These are phyloP conservation scores for Notocelia uddmanniana DNA, from an alignment of 2,888 invertebrate species.

Conservation along the genomic window DNA sequence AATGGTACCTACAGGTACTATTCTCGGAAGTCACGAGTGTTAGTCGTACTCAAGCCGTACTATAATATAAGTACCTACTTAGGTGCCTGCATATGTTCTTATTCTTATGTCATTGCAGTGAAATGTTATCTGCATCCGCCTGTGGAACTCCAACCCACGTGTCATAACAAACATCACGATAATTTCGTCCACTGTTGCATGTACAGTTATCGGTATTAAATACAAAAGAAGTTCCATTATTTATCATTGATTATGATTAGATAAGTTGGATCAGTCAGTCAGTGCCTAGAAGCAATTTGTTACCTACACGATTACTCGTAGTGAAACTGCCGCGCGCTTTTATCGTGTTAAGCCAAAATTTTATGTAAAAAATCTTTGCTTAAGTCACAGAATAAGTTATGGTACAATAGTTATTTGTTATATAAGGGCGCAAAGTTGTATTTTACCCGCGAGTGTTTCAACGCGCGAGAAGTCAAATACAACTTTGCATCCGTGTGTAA, in stretches of 20 bases:
- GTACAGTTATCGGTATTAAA: neutral
- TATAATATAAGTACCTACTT: neutral
- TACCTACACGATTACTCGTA: neutral
- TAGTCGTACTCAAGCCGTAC: too few species aligned
- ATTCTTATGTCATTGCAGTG: conserved; percentile 69
- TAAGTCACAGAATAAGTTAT: too few species aligned
- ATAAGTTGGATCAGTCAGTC: conserved; percentile 41
- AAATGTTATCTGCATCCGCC: conserved; percentile 79
- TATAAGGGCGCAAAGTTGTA: too few species aligned
- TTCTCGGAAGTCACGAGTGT: too few species aligned
- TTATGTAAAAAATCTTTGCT: too few species aligned
- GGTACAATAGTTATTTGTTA: too few species aligned
- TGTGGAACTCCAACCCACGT: conserved; percentile 59
- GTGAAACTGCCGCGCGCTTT: too few species aligned
- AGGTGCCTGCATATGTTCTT: neutral
- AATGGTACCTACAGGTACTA: neutral
- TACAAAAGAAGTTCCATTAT: conserved; percentile 19
- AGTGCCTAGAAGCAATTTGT: neutral
- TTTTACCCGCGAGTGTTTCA: too few species aligned
- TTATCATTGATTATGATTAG: conserved; percentile 48
- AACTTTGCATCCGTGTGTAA: too few species aligned
- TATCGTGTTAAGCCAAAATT: too few species aligned
- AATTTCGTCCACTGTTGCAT: conserved; percentile 14
- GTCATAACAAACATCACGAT: conserved; percentile 52
- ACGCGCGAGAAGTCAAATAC: too few species aligned